A percentile compares a stretch with the other conserved stretches of the same genome.
Conservation (phyloP, 1,140 invertebrate species). For the Drosophila repletoides region DNA sequence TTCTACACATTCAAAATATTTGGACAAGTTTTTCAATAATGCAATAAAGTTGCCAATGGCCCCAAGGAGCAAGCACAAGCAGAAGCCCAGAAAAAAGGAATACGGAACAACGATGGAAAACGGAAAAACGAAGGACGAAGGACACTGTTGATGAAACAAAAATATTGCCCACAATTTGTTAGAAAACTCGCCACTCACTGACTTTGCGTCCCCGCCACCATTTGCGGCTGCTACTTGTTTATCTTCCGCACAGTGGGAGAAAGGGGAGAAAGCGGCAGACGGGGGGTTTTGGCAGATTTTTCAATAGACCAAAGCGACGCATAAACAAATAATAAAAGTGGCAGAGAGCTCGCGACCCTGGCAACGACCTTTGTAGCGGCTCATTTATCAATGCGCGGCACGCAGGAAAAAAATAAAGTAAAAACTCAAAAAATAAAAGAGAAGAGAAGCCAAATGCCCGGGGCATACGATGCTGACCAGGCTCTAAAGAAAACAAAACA, state of each 20-base stretch:
- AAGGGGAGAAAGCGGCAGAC: neutral
- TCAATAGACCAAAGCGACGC: slow-evolving; percentile 69
- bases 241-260: slow-evolving; percentile 44
- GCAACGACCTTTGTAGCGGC: slow-evolving; percentile 68
- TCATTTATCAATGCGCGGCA: slow-evolving; percentile 69
- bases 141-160: slow-evolving; percentile 70
- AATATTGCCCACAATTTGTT: slow-evolving; percentile 80
- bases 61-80: slow-evolving; percentile 19
- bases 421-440: no score
- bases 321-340: slow-evolving; percentile 75
- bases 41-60: slow-evolving; percentile 74
- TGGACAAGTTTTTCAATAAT: slow-evolving; percentile 81
- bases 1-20: slow-evolving; percentile 80
- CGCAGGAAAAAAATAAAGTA: no score
- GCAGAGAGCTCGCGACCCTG: slow-evolving; percentile 61
- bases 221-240: slow-evolving; percentile 77
- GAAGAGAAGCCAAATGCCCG: slow-evolving; percentile 44
- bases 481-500: neutral
- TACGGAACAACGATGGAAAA: neutral
- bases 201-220: slow-evolving; percentile 32
- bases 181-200: slow-evolving; percentile 53
- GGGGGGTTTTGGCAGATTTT: slow-evolving; percentile 43
- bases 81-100: slow-evolving; percentile 1
- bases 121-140: slow-evolving; percentile 30
- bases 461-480: slow-evolving; percentile 5